Conservation (phyloP, 2,888 invertebrate genomes). For the Physocephala rufipes region DNA sequence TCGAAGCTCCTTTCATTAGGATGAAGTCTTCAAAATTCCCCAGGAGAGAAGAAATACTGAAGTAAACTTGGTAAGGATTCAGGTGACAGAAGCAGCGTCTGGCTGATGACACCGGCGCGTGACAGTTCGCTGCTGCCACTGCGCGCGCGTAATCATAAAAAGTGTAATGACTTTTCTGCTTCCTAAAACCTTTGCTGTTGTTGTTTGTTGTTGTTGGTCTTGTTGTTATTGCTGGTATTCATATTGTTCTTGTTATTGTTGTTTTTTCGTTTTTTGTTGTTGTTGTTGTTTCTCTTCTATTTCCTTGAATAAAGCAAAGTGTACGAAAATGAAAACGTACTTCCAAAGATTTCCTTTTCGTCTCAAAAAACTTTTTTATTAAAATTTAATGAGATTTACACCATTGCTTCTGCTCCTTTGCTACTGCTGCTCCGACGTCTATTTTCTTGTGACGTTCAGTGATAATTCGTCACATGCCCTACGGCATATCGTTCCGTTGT, state of each 20-base stretch:
- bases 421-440: neutral
- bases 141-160: neutral
- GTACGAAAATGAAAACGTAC: neutral
- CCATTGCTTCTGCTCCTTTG: constrained; percentile 6
- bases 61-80: too few relatives aligned
- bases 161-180: too few relatives aligned
- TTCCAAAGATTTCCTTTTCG: neutral
- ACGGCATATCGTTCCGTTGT: neutral
- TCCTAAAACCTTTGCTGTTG: too few relatives aligned
- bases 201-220: too few relatives aligned
- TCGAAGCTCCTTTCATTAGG: too few relatives aligned
- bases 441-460: neutral
- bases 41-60: too few relatives aligned
- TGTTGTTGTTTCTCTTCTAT: too few relatives aligned
- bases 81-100: neutral
- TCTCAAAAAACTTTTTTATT: constrained; percentile 30
- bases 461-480: constrained; percentile 8
- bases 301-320: neutral
- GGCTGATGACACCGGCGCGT: neutral
- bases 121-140: constrained; percentile 6
- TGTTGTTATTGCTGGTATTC: too few relatives aligned
- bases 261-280: too few relatives aligned
- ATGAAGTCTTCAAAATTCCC: too few relatives aligned
- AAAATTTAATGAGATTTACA: constrained; percentile 34
- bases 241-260: too few relatives aligned